A percentile compares a stretch with the other conserved stretches of the same genome.
These are phyloP conservation scores for Epinotia nisella DNA, from an alignment of 2,888 invertebrate genomes.

Conservation along the genomic window DNA sequence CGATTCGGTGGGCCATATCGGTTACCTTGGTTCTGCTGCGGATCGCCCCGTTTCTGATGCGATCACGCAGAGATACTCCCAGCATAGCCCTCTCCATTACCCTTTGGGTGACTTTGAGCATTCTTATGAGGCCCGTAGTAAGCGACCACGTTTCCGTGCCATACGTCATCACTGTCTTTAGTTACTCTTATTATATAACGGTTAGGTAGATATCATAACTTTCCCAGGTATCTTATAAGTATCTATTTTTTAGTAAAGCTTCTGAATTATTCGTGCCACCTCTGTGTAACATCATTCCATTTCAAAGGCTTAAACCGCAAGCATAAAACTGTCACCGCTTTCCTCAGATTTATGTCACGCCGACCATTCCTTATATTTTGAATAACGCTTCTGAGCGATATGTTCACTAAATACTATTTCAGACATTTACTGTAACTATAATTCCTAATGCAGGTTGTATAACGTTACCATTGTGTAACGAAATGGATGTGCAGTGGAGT, in stretches of 20 bases:
- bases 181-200: too few relatives aligned
- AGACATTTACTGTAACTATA: background rate
- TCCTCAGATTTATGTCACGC: conserved; percentile 19
- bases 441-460: background rate
- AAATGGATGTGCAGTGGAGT: conserved; percentile 21
- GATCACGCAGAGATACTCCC: too few relatives aligned
- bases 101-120: too few relatives aligned
- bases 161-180: too few relatives aligned
- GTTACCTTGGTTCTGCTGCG: too few relatives aligned
- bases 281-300: conserved; percentile 19
- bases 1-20: too few relatives aligned
- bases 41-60: too few relatives aligned
- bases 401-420: conserved; percentile 15
- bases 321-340: conserved; percentile 36
- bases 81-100: too few relatives aligned
- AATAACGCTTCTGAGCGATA: conserved; percentile 23
- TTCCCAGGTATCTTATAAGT: background rate
- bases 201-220: too few relatives aligned
- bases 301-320: conserved; percentile 25
- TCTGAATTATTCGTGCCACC: background rate
- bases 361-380: conserved; percentile 26
- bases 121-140: too few relatives aligned
- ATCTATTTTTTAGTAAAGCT: background rate
- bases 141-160: too few relatives aligned
- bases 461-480: conserved; percentile 1